Evolutionary conservation across 1,140 invertebrate species (phyloP), one percentile per base, ranked within the genome.

Genomic region (Zaprionus nigranus): DNA sequence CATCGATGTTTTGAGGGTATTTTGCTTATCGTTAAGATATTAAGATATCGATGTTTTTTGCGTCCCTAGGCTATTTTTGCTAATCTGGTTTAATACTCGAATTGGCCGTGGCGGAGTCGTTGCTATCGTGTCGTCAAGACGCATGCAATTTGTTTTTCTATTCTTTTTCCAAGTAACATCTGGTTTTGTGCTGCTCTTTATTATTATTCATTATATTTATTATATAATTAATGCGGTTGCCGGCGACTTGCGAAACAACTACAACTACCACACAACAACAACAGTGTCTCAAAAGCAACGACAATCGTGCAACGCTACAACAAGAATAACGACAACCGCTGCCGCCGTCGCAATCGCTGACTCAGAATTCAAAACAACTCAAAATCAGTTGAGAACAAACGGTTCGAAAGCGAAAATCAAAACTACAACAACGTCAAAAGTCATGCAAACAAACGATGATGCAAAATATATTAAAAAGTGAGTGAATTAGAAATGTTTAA

Each of bases 391-490:
- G 6, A 63, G 34, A 61, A 58, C 58, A 79, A 67, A 24, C 46
- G 20, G 46, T 51, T 51, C 9, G 20, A 51, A 13, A 20, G 20
- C 46, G 20, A 68, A 63, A 61, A 46, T 67, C 66, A 36, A 59
- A 64, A 43, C 49, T 56, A 43, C 65, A 38, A 64, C 30, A 46
- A 74, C 62, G 65, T 53, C 62, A 40, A 57, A 22, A 75, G 66
- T 54, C 34, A 92, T 92, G 91, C 94, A 95, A 94, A 94, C 94
- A 81, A 93, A 93, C 34, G 94, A 95, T 81, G 94, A 95, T 91
- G 94, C 94, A 62, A 94, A 94, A 85, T 95, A 93, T 91, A 93
- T 95, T 91, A 94, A 94, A 93, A 94, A 94, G 94, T 94, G 91
- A 93, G 92, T 93, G 74, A 78, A 36, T 63, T 40, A 9, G 7